phyloP scores from a whole-genome alignment of 2,888 invertebrate species.

The Plagodis pulveraria region DNA sequence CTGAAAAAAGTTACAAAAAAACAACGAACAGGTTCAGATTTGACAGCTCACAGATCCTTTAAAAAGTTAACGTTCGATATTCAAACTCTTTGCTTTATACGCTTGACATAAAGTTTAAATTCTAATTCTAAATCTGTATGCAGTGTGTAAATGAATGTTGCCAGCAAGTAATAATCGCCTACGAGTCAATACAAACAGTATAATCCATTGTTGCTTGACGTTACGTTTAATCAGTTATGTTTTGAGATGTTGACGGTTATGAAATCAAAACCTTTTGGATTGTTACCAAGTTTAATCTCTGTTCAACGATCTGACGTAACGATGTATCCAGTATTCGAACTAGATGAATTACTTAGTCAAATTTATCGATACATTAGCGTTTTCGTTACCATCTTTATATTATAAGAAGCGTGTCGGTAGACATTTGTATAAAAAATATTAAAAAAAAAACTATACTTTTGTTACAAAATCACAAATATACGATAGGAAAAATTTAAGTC shows the following conservation, averaged over 20 bases:
- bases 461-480: no score
- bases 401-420: no score
- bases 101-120: conserved; percentile 45
- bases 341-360: no score
- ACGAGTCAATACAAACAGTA: conserved; percentile 51
- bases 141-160: conserved; percentile 42
- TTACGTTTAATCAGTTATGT: conserved; percentile 48
- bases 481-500: no score
- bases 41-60: conserved; percentile 52
- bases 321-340: no score
- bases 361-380: no score
- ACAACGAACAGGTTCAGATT: conserved; percentile 39
- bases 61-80: conserved; percentile 42
- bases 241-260: conserved; percentile 45
- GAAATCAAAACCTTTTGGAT: conserved; percentile 31
- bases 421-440: no score
- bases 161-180: conserved; percentile 49
- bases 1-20: conserved; percentile 40
- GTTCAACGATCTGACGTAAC: no score
- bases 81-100: conserved; percentile 39
- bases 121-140: conserved; percentile 30
- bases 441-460: no score
- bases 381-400: no score
- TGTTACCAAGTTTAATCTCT: conserved; percentile 5
- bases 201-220: conserved; percentile 53